A percentile compares a stretch with the other conserved stretches of the same genome.
Evolutionary conservation across 2,888 invertebrate species (phyloP).

Genomic region (Monopis laevigella): DNA sequence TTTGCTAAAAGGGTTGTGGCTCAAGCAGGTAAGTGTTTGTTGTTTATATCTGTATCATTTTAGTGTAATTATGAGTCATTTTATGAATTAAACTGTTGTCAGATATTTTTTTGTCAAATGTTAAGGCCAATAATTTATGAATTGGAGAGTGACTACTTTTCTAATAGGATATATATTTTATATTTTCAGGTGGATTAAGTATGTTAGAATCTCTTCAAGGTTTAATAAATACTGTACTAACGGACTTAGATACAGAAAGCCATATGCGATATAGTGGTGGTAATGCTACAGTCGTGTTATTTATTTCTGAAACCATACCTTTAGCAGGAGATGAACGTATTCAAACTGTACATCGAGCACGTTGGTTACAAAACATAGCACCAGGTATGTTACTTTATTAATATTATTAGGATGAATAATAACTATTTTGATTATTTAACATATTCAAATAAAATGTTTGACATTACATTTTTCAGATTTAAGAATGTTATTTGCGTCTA

Average conservation of each 20-base stretch:
- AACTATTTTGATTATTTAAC: not conserved
- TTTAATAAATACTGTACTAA: not conserved
- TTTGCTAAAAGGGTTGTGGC: constrained; percentile 16
- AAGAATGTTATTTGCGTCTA: constrained; percentile 19
- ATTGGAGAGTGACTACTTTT: no score
- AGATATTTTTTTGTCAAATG: no score
- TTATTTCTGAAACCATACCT: constrained; percentile 19
- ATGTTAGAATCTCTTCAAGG: constrained; percentile 16
- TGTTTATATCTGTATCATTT: no score
- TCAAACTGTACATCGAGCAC: constrained; percentile 14
- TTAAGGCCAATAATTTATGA: no score
- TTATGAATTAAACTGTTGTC: no score
- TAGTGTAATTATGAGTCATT: no score
- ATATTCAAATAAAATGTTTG: not conserved
- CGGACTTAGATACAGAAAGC: constrained; percentile 4
- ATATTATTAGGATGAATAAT: not conserved
- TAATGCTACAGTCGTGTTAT: constrained; percentile 19
- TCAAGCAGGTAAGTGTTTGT: constrained; percentile 12
- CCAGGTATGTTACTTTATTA: constrained; percentile 16
- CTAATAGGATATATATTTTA: not conserved
- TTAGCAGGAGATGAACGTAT: constrained; percentile 16
- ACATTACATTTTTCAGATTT: constrained; percentile 17
- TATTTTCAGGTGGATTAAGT: constrained; percentile 16
- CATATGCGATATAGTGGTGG: constrained; percentile 18
- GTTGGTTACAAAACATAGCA: constrained; percentile 15